Evolutionary conservation across 2,888 invertebrate species (phyloP).

Genomic region (Anthophora plumipes): DNA sequence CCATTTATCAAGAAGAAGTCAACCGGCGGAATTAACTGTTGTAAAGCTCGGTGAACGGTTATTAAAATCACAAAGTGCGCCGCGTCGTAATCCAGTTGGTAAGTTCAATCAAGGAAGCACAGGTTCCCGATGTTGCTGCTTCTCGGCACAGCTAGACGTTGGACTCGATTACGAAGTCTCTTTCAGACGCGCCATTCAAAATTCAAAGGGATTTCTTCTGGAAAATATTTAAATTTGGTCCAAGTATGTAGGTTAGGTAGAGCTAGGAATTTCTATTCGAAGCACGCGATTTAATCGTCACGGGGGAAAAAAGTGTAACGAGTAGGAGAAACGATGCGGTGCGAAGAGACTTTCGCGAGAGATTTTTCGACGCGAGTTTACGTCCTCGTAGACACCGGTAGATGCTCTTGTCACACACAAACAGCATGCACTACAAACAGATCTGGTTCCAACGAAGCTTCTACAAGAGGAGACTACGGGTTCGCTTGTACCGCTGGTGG

Average conservation of each 20-base stretch:
- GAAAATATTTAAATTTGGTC: no score
- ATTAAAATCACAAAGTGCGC: neutral
- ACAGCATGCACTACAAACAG: conserved; percentile 55
- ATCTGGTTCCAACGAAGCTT: conserved; percentile 57
- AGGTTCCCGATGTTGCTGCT: no score
- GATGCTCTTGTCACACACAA: conserved; percentile 21
- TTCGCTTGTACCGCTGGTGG: conserved; percentile 28
- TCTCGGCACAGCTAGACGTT: no score
- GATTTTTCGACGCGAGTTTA: neutral
- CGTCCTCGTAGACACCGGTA: neutral
- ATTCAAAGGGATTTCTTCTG: neutral
- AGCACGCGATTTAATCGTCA: neutral
- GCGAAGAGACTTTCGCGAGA: neutral
- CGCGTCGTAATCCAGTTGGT: neutral
- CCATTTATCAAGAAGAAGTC: no score
- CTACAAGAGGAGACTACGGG: conserved; percentile 55
- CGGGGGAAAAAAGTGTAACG: neutral
- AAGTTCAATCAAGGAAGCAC: neutral
- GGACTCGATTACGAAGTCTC: neutral
- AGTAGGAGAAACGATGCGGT: neutral
- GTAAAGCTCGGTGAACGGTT: neutral
- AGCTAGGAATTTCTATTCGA: neutral
- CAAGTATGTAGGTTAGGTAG: no score
- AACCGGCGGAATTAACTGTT: neutral
- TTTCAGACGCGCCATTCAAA: neutral